Evolutionary conservation across 2,888 invertebrate genomes (phyloP).

Genomic region (Seira musarum): DNA sequence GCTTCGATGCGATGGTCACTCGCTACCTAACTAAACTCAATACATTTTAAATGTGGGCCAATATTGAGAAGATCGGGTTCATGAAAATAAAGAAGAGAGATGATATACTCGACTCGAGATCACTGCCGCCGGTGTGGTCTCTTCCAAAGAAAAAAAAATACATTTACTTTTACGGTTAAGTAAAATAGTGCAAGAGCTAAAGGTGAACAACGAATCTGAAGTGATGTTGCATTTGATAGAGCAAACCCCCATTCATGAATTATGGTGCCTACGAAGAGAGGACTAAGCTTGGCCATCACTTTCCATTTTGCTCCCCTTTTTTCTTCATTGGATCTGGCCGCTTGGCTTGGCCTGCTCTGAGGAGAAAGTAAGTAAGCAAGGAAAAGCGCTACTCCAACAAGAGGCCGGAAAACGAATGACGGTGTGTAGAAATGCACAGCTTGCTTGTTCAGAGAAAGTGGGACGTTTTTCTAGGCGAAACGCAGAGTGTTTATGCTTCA

Average conservation of each 20-base stretch:
- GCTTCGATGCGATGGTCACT: slow-evolving; percentile 8
- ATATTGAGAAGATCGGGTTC: not conserved
- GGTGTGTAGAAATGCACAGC: not conserved
- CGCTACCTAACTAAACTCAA: not conserved
- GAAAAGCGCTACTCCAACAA: too few species aligned
- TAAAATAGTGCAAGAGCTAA: not conserved
- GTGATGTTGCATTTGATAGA: slow-evolving; percentile 12
- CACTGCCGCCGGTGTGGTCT: too few species aligned
- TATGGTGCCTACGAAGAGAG: slow-evolving; percentile 39
- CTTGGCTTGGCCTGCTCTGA: too few species aligned
- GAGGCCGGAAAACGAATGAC: too few species aligned
- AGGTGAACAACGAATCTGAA: slow-evolving; percentile 21
- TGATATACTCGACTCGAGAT: not conserved
- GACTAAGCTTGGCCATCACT: slow-evolving; percentile 36
- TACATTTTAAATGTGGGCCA: not conserved
- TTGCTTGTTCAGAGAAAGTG: not conserved
- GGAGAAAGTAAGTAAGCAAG: too few species aligned
- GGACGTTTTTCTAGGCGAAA: slow-evolving; percentile 10
- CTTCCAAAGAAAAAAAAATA: too few species aligned
- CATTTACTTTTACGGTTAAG: too few species aligned
- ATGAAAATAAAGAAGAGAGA: not conserved
- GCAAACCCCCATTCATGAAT: slow-evolving; percentile 29
- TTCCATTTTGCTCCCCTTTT: slow-evolving; percentile 10
- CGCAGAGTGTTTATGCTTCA: not conserved
- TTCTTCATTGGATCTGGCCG: not conserved